These are phyloP conservation scores for Pedetes capensis DNA, from an alignment of 2,113 vertebrate species.

Conservation along the genomic window DNA sequence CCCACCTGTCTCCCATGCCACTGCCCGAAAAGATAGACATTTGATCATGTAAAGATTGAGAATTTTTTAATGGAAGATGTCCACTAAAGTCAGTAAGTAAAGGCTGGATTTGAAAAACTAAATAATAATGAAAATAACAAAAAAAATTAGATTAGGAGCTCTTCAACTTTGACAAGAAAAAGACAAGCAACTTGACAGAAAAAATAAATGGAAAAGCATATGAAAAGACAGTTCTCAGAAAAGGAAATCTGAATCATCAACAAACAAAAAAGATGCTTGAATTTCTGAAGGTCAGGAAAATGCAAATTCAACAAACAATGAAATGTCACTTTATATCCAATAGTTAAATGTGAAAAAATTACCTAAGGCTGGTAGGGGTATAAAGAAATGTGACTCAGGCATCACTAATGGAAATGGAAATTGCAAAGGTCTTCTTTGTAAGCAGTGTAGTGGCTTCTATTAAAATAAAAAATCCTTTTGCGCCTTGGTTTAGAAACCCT, in stretches of 20 bases:
- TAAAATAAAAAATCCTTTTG: not conserved
- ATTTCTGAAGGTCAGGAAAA: conserved; percentile 13
- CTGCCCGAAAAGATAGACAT: not conserved
- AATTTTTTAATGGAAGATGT: not conserved
- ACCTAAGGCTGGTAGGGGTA: not conserved
- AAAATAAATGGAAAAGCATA: not conserved
- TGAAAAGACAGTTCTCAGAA: not conserved
- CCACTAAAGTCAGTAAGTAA: not conserved
- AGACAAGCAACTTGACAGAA: not conserved
- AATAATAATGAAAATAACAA: not conserved
- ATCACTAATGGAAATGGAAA: not conserved
- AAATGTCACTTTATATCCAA: not conserved
- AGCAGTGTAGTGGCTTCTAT: not conserved
- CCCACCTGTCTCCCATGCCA: not conserved
- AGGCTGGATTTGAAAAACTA: not conserved
- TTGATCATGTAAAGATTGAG: not conserved
- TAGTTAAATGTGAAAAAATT: not conserved
- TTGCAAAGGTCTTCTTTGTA: not conserved
- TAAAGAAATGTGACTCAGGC: not conserved
- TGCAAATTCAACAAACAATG: not conserved
- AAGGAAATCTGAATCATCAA: not conserved
- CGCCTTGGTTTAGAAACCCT: not conserved
- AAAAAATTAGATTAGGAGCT: not conserved
- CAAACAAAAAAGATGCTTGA: not conserved
- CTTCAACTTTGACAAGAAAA: not conserved